Conservation (phyloP, 2,113 vertebrate species). For the Peromyscus maniculatus region DNA sequence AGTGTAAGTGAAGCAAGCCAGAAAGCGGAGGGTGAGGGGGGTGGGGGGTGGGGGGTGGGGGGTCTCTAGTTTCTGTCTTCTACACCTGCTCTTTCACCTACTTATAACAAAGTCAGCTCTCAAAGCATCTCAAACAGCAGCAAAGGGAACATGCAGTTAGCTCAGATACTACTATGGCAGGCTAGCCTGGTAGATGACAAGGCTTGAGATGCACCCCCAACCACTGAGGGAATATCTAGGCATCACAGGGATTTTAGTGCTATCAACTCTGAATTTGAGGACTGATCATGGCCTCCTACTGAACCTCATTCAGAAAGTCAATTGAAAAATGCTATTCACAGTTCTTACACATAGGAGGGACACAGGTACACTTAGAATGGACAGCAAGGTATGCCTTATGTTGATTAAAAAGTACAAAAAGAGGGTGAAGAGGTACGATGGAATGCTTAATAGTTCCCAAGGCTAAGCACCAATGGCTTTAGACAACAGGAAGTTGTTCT, state of each 20-base stretch:
- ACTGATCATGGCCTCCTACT: neutral
- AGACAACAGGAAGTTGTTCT: neutral
- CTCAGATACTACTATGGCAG: neutral
- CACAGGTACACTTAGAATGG: neutral
- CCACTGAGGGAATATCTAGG: fast-evolving
- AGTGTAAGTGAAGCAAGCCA: neutral
- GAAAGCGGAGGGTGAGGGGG: fast-evolving
- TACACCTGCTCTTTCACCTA: neutral
- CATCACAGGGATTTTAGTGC: neutral
- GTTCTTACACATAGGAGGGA: neutral
- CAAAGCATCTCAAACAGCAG: neutral
- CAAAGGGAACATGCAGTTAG: neutral
- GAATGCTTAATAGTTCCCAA: fast-evolving
- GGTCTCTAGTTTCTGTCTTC: neutral
- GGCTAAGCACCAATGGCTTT: neutral
- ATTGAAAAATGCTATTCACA: fast-evolving
- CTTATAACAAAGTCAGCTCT: neutral
- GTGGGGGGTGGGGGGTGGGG: no score
- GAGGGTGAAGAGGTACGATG: fast-evolving
- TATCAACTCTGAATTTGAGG: neutral
- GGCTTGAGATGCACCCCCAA: fast-evolving
- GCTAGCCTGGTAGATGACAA: fast-evolving
- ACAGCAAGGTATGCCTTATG: fast-evolving
- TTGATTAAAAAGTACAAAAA: neutral
- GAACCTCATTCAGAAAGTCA: neutral